phyloP scores from a whole-genome alignment of 53 echinoderm and acorn worm genomes.

The Zoroaster sp. region DNA sequence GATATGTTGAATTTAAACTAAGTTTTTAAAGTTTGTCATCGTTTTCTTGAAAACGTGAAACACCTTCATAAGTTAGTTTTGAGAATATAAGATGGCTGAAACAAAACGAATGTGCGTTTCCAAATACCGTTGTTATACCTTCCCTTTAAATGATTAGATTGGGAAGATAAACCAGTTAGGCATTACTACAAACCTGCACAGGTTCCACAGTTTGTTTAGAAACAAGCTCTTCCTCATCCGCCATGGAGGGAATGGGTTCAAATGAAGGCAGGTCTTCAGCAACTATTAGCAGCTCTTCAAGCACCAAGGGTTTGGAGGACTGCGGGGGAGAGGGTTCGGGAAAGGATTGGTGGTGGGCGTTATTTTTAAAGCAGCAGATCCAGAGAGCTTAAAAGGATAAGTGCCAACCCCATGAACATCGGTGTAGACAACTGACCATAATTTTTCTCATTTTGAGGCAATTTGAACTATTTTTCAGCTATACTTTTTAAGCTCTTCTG shows the following conservation, averaged over 20 bases:
- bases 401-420: background rate
- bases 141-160: no score
- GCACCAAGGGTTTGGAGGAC: slow-evolving; percentile 27
- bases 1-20: no score
- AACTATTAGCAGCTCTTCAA: slow-evolving; percentile 29
- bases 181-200: slow-evolving; percentile 19
- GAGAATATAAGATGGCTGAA: no score
- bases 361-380: background rate
- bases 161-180: background rate
- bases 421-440: no score
- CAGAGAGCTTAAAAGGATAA: background rate
- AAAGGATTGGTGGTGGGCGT: background rate
- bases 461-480: no score
- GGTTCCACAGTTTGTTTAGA: background rate
- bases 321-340: slow-evolving; percentile 8
- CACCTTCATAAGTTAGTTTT: no score
- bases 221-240: background rate
- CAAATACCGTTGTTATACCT: no score
- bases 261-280: slow-evolving; percentile 41
- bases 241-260: slow-evolving; percentile 3
- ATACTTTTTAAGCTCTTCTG: no score
- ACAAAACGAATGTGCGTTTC: no score
- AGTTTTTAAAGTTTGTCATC: no score
- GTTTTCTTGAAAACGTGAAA: no score
- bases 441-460: no score